phyloP scores from a whole-genome alignment of 2,113 vertebrate genomes.

The Pituophis catenifer region DNA sequence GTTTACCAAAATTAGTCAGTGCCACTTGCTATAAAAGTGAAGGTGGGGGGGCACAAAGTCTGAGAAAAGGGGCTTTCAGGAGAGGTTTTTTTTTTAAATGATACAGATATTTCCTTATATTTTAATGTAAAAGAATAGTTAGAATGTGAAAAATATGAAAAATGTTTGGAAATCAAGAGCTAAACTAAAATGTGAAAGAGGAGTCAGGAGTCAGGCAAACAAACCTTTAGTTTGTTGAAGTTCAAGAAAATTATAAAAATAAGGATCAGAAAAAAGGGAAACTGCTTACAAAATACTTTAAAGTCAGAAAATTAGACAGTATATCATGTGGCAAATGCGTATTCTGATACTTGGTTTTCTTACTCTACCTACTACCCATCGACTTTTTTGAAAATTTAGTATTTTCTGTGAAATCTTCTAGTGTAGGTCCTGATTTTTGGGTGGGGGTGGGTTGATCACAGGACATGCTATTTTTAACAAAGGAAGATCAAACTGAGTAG shows the following conservation, averaged over 20 bases:
- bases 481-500: not conserved
- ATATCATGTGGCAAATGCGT: not conserved
- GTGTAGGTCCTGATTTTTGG: not conserved
- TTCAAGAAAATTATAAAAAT: not conserved
- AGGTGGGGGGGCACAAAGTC: not conserved
- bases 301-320: not conserved
- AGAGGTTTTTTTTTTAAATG: not conserved
- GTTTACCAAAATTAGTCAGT: not conserved
- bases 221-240: not conserved
- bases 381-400: not conserved
- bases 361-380: not conserved
- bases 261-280: not conserved
- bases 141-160: not conserved
- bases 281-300: not conserved
- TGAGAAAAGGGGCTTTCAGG: not conserved
- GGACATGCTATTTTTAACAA: not conserved
- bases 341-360: not conserved
- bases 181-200: not conserved
- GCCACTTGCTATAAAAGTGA: not conserved
- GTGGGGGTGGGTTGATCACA: not conserved
- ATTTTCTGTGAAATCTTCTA: not conserved
- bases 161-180: not conserved
- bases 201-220: not conserved
- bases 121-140: not conserved
- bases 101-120: not conserved